Evolutionary conservation across 1,140 invertebrate genomes (phyloP), one percentile per base, ranked within the genome.

Genomic region (Scaptomyza graminum): DNA sequence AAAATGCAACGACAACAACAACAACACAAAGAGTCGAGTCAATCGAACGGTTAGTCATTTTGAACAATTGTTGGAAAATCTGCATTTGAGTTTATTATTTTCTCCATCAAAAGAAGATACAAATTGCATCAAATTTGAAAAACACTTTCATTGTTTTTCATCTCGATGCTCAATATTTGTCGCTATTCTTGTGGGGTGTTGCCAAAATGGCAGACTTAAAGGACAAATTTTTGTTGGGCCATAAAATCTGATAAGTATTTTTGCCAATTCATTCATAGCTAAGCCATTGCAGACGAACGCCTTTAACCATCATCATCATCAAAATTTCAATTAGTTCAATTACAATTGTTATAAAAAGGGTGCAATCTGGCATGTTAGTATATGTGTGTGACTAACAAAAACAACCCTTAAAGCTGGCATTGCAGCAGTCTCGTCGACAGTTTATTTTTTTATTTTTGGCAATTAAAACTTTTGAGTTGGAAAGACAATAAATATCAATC

Each of bases 401-500:
- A 84, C 81, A 70, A 77, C 77, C 81, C 77, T 79, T 59, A 52
- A 57, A 43, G 50, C 62, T 43, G 9, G 31, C 31, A 34, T 34
- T 9, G 31, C 31, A 34, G 31, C 31, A 9, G 31, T 9, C 8
- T 0, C 1, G 31, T 28, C n/a, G 25, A 46, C 8, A 64, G 74
- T 77, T 84, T 3, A 0, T 7, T 31, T 7, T 31, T 3, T 76
- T 84, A 6, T 5, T 34, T 76, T 84, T 76, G 43, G 80, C 80
- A 84, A 84, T 84, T 84, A 79, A 84, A 83, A 84, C 76, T 76
- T 84, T 46, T 37, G 56, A 73, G 74, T 68, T 64, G 46, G 71
- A 75, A 78, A 71, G 74, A 85, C 81, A 85, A 87, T 85, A 75
- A 81, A 85, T 78, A 87, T 87, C 81, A 87, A 87, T 85, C 87